A percentile compares a stretch with the other conserved stretches of the same genome.
Evolutionary conservation across 2,113 vertebrate genomes (phyloP).

Genomic region (Mungos mungo): DNA sequence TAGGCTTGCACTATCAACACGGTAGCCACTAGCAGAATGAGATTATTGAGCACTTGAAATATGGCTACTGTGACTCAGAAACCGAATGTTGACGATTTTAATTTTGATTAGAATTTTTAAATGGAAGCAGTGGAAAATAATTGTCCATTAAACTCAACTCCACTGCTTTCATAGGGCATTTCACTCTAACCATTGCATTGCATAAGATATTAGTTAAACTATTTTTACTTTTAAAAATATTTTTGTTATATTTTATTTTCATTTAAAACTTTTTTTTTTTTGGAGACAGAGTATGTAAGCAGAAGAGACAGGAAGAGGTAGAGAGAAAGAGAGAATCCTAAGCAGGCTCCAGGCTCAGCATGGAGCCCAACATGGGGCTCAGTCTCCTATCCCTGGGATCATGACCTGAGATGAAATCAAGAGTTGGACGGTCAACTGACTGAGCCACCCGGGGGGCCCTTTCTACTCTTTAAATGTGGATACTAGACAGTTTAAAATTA

Average conservation of each 20-base stretch:
- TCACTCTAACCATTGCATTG: not conserved
- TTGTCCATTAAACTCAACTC: not conserved
- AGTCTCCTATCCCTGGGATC: too few relatives aligned
- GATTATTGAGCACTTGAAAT: not conserved
- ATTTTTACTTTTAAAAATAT: not conserved
- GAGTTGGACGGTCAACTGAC: too few relatives aligned
- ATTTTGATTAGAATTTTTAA: conserved; percentile 41
- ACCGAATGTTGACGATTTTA: not conserved
- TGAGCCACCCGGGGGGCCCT: too few relatives aligned
- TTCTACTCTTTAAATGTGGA: not conserved
- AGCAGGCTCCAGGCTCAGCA: too few relatives aligned
- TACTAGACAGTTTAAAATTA: not conserved
- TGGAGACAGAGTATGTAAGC: too few relatives aligned
- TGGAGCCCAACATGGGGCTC: too few relatives aligned
- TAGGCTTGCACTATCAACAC: not conserved
- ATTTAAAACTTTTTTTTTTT: not conserved
- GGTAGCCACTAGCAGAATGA: not conserved
- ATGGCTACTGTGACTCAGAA: not conserved
- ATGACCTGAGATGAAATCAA: too few relatives aligned
- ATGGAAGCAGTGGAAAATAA: not conserved
- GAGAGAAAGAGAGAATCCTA: too few relatives aligned
- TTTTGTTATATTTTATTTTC: too few relatives aligned
- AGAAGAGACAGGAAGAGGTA: too few relatives aligned
- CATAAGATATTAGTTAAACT: conserved; percentile 11
- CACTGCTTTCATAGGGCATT: conserved; percentile 9